Evolutionary conservation across 1,140 invertebrate genomes (phyloP), one percentile per base, ranked within the genome.

Genomic region (Drosophila ogumai): DNA sequence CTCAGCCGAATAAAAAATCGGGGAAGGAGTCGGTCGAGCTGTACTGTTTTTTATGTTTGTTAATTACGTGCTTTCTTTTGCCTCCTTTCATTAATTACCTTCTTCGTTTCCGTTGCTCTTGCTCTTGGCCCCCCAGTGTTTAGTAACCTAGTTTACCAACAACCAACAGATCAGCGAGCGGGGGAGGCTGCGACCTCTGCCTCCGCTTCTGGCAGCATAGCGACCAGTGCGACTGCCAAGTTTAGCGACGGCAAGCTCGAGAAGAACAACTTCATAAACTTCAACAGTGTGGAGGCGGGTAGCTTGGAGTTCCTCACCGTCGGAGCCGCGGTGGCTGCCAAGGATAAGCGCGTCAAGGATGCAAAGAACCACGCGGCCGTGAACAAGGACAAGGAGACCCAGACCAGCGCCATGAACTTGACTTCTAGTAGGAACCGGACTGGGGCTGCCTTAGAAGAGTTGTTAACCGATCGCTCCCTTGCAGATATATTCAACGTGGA

Each of bases 271-370:
- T 79, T 81, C 12, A 46, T 81, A 6, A 90, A 90, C 46, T 75
- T 88, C 5, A 81, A 75, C 52, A 87, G 68, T 31, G 64, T 88
- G 38, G 82, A 86, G 2, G 61, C 73, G 6, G 65, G 81, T 13
- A 90, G 92, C 34, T 79, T 92, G 71, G 91, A 91, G 50, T 84
- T 91, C 49, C 93, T 98, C 5, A 96, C 95, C 66, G 95, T 97
- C 32, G 96, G 96, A 15, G 96, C 97, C 49, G 97, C 96, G 47
- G 95, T 96, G 61, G 96, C 96, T 5, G 96, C 96, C 40, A 96
- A 97, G 93, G 96, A 97, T 91, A 97, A 97, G 93, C 94, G 96
- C 44, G 94, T 95, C 31, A 97, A 97, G 82, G 96, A 97, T 91
- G 95, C 94, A 2, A 96, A 96, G 74, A 96, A 96, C 81, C 93